Percentiles rank a stretch among this genome's conserved stretches.
These are phyloP conservation scores for Sceloporus undulatus DNA, from an alignment of 2,113 vertebrate genomes.

Conservation along the genomic window DNA sequence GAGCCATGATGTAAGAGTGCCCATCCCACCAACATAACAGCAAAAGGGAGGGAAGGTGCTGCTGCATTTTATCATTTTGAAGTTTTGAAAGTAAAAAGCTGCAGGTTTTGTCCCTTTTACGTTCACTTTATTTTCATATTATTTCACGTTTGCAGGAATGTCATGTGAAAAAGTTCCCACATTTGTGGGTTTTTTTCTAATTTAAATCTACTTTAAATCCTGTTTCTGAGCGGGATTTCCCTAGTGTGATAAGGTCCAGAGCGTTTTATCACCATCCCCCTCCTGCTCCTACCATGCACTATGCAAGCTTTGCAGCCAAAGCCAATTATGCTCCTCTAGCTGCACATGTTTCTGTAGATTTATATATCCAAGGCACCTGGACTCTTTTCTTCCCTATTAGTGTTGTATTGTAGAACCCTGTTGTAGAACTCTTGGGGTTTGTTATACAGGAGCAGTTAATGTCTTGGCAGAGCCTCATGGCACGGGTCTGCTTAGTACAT, in stretches of 20 bases:
- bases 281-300: neutral
- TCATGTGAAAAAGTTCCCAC: no score
- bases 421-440: conserved; percentile 11
- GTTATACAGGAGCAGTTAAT: conserved; percentile 9
- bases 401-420: neutral
- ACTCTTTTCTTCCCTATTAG: conserved; percentile 19
- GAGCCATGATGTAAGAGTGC: neutral
- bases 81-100: no score
- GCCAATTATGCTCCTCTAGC: neutral
- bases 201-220: no score
- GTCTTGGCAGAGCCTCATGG: conserved; percentile 7
- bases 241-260: neutral
- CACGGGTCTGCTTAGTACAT: neutral
- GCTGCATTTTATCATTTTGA: neutral
- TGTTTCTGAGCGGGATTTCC: no score
- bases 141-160: no score
- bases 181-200: no score
- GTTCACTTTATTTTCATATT: no score
- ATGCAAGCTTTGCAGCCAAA: conserved; percentile 10
- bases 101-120: no score
- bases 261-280: neutral
- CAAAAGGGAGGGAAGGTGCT: neutral
- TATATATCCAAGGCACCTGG: conserved; percentile 15
- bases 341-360: neutral
- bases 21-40: neutral